Percentiles rank a stretch among this genome's conserved stretches.
These are phyloP conservation scores for Novumbra hubbsi DNA, from an alignment of 2,797 vertebrate genomes.

Conservation along the genomic window DNA sequence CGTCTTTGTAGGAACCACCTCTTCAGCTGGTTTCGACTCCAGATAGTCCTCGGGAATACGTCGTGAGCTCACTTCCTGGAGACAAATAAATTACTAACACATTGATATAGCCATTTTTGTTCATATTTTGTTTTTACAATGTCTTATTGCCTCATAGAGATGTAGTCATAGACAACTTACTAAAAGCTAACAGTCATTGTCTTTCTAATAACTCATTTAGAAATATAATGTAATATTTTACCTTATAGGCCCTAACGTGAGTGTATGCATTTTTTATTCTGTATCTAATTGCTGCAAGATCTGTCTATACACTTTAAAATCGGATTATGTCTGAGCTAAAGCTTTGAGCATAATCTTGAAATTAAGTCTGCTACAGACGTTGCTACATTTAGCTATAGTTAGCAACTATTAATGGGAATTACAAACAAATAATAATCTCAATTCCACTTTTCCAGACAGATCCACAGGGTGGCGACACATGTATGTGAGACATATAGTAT, in stretches of 20 bases:
- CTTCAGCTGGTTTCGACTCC: not conserved
- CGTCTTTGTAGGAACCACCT: not conserved
- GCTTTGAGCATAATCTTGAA: not conserved
- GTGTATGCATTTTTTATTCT: not conserved
- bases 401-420: not conserved
- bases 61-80: not conserved
- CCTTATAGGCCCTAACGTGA: not conserved
- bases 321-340: not conserved
- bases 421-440: not conserved
- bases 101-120: not conserved
- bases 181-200: not conserved
- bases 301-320: not conserved
- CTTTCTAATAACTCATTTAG: not conserved
- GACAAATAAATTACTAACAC: not conserved
- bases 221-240: not conserved
- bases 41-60: too few species aligned
- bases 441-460: conserved; percentile 10
- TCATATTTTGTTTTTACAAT: not conserved
- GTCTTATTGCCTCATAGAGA: not conserved
- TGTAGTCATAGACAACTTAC: not conserved
- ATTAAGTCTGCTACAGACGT: not conserved
- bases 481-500: not conserved
- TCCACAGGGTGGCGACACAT: not conserved
- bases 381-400: not conserved
- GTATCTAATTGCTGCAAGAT: not conserved